Evolutionary conservation across 2,888 invertebrate genomes (phyloP).

Genomic region (Mythimna pallens): DNA sequence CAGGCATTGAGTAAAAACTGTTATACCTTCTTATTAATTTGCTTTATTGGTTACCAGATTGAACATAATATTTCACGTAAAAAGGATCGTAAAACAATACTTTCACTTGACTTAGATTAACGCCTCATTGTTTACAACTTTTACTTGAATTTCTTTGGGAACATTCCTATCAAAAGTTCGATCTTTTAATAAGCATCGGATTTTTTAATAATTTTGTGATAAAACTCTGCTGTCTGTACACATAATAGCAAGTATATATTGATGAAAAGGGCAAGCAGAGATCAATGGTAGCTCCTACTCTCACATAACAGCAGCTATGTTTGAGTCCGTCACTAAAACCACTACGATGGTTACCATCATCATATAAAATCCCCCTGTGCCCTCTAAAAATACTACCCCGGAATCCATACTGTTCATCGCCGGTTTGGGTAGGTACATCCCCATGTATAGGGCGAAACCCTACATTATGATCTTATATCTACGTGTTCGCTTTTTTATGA

Average conservation of each 20-base stretch:
- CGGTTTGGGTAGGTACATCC: not conserved
- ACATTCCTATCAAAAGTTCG: slow-evolving; percentile 25
- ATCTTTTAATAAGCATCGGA: slow-evolving; percentile 14
- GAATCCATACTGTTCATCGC: not conserved
- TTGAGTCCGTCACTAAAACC: not conserved
- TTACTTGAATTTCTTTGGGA: slow-evolving; percentile 21
- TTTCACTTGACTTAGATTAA: slow-evolving; percentile 41
- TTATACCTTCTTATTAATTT: slow-evolving; percentile 32
- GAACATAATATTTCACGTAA: slow-evolving; percentile 32
- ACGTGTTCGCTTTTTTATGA: slow-evolving; percentile 8
- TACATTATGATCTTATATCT: slow-evolving; percentile 7
- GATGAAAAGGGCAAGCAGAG: not conserved
- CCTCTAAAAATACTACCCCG: not conserved
- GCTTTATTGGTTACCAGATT: slow-evolving; percentile 32
- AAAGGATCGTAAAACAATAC: slow-evolving; percentile 19
- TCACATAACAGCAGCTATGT: not conserved
- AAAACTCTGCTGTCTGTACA: not conserved
- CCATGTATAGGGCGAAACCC: not conserved
- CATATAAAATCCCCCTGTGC: not conserved
- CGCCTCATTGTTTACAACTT: slow-evolving; percentile 26
- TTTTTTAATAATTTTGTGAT: slow-evolving; percentile 28
- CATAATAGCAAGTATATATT: not conserved
- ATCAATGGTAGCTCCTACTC: not conserved
- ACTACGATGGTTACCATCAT: not conserved
- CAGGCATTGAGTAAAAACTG: slow-evolving; percentile 9